phyloP scores from a whole-genome alignment of 2,888 invertebrate genomes.

The Sialis fuliginosa region DNA sequence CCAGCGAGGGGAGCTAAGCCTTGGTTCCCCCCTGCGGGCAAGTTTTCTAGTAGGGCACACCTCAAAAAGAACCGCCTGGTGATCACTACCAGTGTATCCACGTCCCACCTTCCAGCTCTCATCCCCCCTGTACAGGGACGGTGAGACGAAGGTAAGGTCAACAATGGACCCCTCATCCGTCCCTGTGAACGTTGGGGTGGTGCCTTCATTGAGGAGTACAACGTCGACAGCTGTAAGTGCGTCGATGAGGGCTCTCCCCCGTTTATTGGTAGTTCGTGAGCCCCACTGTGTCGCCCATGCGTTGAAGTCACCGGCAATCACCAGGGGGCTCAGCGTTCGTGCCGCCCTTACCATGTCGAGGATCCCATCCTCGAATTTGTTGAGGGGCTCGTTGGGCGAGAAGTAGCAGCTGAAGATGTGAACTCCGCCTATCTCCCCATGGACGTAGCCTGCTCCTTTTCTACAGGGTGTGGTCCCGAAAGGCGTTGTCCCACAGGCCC shows the following conservation, averaged over 20 bases:
- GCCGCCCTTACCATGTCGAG: background rate
- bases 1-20: background rate
- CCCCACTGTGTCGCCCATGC: background rate
- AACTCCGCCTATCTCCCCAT: background rate
- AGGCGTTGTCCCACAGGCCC: background rate
- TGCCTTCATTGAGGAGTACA: background rate
- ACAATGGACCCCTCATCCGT: too few species aligned
- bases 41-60: too few species aligned
- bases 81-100: too few species aligned
- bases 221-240: background rate
- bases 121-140: too few species aligned
- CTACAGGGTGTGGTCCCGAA: background rate
- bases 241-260: background rate
- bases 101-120: too few species aligned
- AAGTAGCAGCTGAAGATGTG: background rate
- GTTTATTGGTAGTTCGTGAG: background rate
- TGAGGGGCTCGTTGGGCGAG: background rate
- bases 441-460: background rate
- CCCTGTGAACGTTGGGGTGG: background rate
- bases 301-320: background rate
- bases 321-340: background rate
- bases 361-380: too few species aligned
- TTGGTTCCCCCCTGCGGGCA: background rate
- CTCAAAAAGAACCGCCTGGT: too few species aligned
- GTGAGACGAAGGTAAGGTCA: too few species aligned